A percentile compares a stretch with the other conserved stretches of the same genome.
Conservation (phyloP, 1,140 invertebrate genomes). For the Drosophila ironensis region DNA sequence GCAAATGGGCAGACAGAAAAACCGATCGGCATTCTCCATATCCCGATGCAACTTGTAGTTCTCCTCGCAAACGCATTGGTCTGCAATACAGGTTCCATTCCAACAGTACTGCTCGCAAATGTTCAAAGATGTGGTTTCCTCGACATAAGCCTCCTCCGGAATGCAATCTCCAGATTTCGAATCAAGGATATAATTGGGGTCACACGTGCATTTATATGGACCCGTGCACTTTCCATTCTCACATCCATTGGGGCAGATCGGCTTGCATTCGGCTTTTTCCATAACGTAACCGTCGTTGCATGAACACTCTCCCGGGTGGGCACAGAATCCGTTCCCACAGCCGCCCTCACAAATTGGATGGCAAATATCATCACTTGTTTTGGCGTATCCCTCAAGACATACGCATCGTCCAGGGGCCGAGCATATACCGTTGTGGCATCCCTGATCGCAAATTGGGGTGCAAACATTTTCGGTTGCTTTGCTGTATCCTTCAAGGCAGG, state of each 20-base stretch:
- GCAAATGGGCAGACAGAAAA: slow-evolving; percentile 44
- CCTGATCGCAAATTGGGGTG: background rate
- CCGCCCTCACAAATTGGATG: background rate
- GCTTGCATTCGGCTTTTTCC: background rate
- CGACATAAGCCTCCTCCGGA: background rate
- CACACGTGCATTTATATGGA: background rate
- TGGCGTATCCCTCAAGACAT: background rate
- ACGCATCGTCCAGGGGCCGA: background rate
- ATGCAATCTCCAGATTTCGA: background rate
- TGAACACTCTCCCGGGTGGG: background rate
- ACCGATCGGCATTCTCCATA: background rate
- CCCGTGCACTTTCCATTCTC: slow-evolving; percentile 25
- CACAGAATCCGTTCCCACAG: slow-evolving; percentile 17
- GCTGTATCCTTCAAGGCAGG: slow-evolving; percentile 4
- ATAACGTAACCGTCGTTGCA: background rate
- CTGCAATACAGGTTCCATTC: slow-evolving; percentile 47
- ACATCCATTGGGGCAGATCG: slow-evolving; percentile 20
- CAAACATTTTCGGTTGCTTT: background rate
- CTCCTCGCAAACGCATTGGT: slow-evolving; percentile 23
- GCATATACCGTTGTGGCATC: background rate
- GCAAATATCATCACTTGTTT: background rate
- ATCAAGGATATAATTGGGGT: background rate
- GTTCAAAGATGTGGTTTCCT: background rate
- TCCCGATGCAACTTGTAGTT: slow-evolving; percentile 30
- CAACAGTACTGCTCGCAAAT: slow-evolving; percentile 16